Conservation (phyloP, 2,113 vertebrate species). For the Xiphophorus maculatus region DNA sequence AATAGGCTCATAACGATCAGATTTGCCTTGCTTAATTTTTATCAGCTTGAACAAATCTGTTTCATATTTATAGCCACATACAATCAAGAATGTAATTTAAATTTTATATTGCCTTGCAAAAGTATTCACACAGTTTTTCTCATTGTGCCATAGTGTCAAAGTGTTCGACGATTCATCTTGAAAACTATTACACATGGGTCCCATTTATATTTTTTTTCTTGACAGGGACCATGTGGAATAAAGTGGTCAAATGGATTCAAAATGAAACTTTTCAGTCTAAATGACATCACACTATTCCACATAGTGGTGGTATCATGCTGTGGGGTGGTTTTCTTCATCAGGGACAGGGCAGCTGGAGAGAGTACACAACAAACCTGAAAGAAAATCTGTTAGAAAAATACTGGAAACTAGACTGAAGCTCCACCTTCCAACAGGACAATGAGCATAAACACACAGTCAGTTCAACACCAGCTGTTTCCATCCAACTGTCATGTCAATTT, state of each 20-base stretch:
- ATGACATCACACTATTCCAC: no score
- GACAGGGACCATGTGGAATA: background rate
- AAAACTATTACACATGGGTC: no score
- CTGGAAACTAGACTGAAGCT: background rate
- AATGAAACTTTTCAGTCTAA: background rate
- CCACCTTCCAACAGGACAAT: background rate
- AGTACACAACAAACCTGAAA: background rate
- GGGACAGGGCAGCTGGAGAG: background rate
- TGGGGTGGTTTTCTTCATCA: background rate
- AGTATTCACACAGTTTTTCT: no score
- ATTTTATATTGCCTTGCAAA: background rate
- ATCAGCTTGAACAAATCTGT: background rate
- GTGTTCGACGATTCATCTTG: no score
- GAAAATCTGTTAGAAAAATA: background rate
- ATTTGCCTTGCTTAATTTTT: background rate
- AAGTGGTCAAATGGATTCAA: background rate
- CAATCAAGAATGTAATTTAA: background rate
- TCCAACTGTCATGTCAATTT: no score
- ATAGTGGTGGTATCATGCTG: no score
- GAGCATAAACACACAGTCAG: background rate
- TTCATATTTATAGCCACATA: background rate
- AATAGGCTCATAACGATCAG: constrained; percentile 1
- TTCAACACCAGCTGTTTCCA: background rate
- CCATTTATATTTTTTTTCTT: no score
- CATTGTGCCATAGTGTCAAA: no score